Evolutionary conservation across 2,888 invertebrate species (phyloP).

Genomic region (Carterocephalus palaemon): DNA sequence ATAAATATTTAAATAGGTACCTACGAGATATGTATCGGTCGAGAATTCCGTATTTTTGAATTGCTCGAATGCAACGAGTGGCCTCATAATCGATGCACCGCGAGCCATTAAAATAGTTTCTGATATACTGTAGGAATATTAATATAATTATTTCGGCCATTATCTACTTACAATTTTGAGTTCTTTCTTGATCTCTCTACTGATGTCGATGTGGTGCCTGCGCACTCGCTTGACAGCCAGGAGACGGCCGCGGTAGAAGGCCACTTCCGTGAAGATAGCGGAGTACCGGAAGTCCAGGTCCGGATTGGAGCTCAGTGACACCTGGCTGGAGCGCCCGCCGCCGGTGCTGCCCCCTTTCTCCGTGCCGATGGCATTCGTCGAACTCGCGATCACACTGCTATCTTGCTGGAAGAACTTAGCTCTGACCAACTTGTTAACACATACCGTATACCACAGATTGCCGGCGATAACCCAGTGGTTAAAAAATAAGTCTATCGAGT

Average conservation of each 20-base stretch:
- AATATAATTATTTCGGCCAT: not conserved
- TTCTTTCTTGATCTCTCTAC: slow-evolving; percentile 94
- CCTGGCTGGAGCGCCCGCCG: slow-evolving; percentile 88
- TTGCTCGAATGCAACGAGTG: too few species aligned
- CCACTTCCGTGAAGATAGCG: slow-evolving; percentile 93
- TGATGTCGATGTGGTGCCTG: slow-evolving; percentile 92
- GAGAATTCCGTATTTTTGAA: too few species aligned
- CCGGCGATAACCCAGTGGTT: too few species aligned
- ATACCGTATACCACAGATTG: not conserved
- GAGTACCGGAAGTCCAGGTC: slow-evolving; percentile 94
- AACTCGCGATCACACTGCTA: slow-evolving; percentile 84
- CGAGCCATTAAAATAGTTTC: too few species aligned
- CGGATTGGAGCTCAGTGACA: slow-evolving; percentile 94
- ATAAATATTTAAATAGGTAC: too few species aligned
- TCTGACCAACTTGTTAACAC: slow-evolving; percentile 62
- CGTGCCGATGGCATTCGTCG: slow-evolving; percentile 84
- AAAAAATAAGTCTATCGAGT: too few species aligned
- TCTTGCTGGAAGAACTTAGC: slow-evolving; percentile 77
- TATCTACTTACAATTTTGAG: slow-evolving; percentile 86
- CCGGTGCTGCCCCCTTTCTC: slow-evolving; percentile 57
- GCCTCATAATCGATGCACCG: too few species aligned
- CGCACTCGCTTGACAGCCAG: slow-evolving; percentile 92
- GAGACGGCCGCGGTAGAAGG: slow-evolving; percentile 91
- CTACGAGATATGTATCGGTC: too few species aligned
- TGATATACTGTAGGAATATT: too few species aligned